Percentiles rank a stretch among this genome's conserved stretches.
phyloP scores from a whole-genome alignment of 2,113 vertebrate species.

The Malurus melanocephalus region DNA sequence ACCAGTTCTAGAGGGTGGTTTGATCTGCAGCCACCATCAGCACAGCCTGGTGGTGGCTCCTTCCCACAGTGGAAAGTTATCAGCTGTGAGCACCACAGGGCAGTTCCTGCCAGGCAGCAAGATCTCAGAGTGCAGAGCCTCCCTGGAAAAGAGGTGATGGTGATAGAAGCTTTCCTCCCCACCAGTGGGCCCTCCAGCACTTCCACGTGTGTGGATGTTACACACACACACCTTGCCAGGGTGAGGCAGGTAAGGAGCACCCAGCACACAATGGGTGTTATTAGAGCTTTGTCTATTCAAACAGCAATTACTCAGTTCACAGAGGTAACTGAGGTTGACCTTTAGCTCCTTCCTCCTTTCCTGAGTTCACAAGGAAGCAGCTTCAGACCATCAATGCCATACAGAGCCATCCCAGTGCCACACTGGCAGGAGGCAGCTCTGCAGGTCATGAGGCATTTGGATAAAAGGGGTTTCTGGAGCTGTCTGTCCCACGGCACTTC shows the following conservation, averaged over 20 bases:
- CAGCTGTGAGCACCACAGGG: not conserved
- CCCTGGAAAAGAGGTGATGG: not conserved
- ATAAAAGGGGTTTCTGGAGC: not conserved
- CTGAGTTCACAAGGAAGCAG: accelerated
- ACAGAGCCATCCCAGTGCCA: not conserved
- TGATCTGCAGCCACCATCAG: not conserved
- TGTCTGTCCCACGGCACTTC: too few species aligned
- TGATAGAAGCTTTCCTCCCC: not conserved
- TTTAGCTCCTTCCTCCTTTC: not conserved
- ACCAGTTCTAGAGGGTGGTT: not conserved
- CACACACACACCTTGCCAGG: not conserved
- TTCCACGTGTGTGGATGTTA: not conserved
- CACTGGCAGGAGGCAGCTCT: not conserved
- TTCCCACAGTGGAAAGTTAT: not conserved
- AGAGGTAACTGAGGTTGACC: not conserved
- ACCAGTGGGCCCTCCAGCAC: not conserved
- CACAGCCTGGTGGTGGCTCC: not conserved
- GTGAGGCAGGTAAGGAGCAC: not conserved
- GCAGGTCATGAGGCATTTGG: not conserved
- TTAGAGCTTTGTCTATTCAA: not conserved
- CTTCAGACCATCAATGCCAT: accelerated
- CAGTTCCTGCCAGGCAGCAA: not conserved
- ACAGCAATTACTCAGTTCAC: not conserved
- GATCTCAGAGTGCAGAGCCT: not conserved
- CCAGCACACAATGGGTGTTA: not conserved